Base-by-base conservation (phyloP, 2,888 invertebrate genomes). In the Cerceris ruficornis region DNA sequence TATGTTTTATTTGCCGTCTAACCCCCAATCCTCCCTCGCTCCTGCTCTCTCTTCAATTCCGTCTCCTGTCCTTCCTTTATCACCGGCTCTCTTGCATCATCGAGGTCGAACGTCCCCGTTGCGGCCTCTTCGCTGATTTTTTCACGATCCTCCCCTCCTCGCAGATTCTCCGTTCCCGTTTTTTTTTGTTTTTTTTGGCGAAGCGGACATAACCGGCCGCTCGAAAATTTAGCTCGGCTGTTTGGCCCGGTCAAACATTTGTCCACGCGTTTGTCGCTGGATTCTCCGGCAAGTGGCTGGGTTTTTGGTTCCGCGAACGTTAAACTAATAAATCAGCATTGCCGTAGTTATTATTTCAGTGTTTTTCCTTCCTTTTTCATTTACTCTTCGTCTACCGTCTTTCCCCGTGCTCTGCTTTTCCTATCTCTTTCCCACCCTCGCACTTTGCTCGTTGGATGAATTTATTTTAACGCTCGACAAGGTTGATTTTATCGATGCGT, bases 1-100 rank as follows among this genome's bases (percentile, higher is more conserved):
- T 91, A 90, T 89, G 89, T 90, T 90, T 87, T 86, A 88, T 90
- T 86, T 86, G 83, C 80, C 83, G 85, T 86, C 85, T 83, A 77
- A 79, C 76, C 71, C 61, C 59, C 69, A 43, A 64, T 39, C 69
- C 7, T 17, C n/a, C 17, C 28, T 13, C 54, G 59, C 5, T 41
- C 42, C n/a, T 65, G 61, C 66, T 13, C 15, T 17, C 15, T 39
- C 60, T 67, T 49, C 59, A 13, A 39, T 49, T 8, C 50, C n/a
- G 5, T 55, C 41, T 41, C 41, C 13, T 39, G 2, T 64, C 13
- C 55, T 77, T 15, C 42, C 41, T 59, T 58, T 41, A n/a, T 46
- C 58, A 11, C 9, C 60, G 17, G 14, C 67, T 52, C 61, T 57
- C 59, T 54, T 61, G 39, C 52, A 41, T 55, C 50, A n/a, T 59